A percentile compares a stretch with the other conserved stretches of the same genome.
Evolutionary conservation across 2,888 invertebrate species (phyloP).

Genomic region (Plagiodera versicolora): DNA sequence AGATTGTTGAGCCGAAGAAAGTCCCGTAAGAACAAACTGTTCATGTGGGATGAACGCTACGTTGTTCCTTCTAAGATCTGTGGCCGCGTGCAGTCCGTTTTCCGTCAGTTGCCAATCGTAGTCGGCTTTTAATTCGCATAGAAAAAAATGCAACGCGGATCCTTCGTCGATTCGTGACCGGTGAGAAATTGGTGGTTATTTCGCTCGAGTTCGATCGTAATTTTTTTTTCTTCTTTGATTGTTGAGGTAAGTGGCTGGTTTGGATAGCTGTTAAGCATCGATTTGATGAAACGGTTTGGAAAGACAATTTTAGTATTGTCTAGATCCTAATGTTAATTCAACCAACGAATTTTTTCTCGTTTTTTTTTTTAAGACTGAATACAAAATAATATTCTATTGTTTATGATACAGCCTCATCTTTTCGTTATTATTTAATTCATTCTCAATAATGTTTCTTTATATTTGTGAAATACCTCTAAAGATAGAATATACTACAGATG

Average conservation of each 20-base stretch:
- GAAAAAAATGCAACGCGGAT: constrained; percentile 21
- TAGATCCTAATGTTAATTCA: no score
- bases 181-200: constrained; percentile 3
- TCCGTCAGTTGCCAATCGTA: constrained; percentile 9
- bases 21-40: constrained; percentile 49
- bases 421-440: no score
- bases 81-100: constrained; percentile 24
- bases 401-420: no score
- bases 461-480: no score
- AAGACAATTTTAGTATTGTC: no score
- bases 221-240: not conserved
- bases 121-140: constrained; percentile 7
- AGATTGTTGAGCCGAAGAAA: constrained; percentile 38
- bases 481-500: no score
- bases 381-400: no score
- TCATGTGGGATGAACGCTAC: constrained; percentile 43
- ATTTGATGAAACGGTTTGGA: not conserved
- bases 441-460: no score
- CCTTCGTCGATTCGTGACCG: constrained; percentile 16
- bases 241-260: constrained; percentile 4
- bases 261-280: not conserved
- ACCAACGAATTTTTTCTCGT: no score
- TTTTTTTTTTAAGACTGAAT: no score
- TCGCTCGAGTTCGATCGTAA: not conserved
- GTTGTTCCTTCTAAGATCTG: constrained; percentile 35